Conservation (phyloP, 2,797 vertebrate species). For the Pseudotriccus pelzelni region DNA sequence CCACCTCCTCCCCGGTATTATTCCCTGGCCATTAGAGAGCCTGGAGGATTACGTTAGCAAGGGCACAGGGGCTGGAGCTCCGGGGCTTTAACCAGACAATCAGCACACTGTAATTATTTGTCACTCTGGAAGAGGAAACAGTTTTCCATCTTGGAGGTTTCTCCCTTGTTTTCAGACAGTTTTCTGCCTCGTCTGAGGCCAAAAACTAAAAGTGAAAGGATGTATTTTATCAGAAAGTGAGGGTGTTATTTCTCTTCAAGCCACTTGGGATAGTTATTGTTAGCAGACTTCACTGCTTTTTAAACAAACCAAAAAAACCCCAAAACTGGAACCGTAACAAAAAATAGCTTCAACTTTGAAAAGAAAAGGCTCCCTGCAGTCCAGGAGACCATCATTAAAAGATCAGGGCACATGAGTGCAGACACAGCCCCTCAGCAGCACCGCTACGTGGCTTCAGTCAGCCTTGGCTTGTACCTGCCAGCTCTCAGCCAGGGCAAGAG, state of each 20-base stretch:
- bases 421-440: neutral
- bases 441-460: rapidly evolving
- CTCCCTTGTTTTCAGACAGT: neutral
- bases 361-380: neutral
- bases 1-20: neutral
- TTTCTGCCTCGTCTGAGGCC: neutral
- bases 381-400: neutral
- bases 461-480: neutral
- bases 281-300: neutral
- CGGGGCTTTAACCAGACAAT: neutral
- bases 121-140: neutral
- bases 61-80: neutral
- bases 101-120: neutral
- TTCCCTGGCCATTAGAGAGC: rapidly evolving
- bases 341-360: neutral
- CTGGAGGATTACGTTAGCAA: neutral
- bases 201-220: neutral
- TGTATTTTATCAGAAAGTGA: neutral
- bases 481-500: neutral
- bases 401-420: rapidly evolving
- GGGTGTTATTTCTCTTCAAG: neutral
- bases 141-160: neutral
- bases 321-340: neutral
- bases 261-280: neutral
- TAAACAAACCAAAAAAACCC: neutral